Percentiles rank a stretch among this genome's conserved stretches.
phyloP scores from a whole-genome alignment of 1,140 invertebrate genomes.

The Hermatobates lingyangjiaoensis region DNA sequence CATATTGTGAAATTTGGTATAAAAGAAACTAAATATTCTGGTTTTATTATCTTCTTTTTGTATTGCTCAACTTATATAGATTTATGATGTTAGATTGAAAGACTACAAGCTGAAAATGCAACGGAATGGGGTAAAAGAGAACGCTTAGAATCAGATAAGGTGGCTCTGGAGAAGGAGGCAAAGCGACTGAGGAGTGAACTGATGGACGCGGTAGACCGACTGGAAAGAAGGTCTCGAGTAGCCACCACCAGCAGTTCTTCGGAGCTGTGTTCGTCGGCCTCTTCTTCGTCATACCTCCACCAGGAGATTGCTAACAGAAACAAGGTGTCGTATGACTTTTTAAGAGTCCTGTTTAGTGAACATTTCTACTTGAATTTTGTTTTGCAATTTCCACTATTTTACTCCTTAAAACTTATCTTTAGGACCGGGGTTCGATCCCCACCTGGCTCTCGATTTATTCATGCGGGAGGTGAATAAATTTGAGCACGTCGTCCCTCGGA shows the following conservation, averaged over 20 bases:
- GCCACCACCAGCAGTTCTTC: too few relatives aligned
- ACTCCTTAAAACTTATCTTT: neutral
- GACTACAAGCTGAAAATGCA: conserved; percentile 77
- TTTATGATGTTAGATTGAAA: conserved; percentile 56
- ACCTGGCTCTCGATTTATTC: too few relatives aligned
- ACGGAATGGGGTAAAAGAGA: conserved; percentile 83
- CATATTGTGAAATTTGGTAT: too few relatives aligned
- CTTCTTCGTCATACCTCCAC: conserved; percentile 47
- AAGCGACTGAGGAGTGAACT: conserved; percentile 68
- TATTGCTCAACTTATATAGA: too few relatives aligned
- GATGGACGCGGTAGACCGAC: conserved; percentile 57
- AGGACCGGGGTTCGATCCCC: too few relatives aligned
- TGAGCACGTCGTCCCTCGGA: too few relatives aligned
- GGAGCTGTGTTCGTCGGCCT: conserved; percentile 43
- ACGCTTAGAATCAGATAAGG: conserved; percentile 71
- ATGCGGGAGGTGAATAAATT: too few relatives aligned
- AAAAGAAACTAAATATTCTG: too few relatives aligned
- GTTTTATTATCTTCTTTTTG: too few relatives aligned
- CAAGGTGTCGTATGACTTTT: conserved; percentile 31
- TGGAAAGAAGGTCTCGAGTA: conserved; percentile 43
- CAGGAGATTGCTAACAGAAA: conserved; percentile 51
- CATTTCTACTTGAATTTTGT: neutral
- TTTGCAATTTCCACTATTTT: neutral
- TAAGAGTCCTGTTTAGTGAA: neutral
- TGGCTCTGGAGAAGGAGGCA: conserved; percentile 70